A percentile compares a stretch with the other conserved stretches of the same genome.
These are phyloP conservation scores for Pollicipes pollicipes DNA, from an alignment of 1,140 invertebrate species.

Conservation along the genomic window DNA sequence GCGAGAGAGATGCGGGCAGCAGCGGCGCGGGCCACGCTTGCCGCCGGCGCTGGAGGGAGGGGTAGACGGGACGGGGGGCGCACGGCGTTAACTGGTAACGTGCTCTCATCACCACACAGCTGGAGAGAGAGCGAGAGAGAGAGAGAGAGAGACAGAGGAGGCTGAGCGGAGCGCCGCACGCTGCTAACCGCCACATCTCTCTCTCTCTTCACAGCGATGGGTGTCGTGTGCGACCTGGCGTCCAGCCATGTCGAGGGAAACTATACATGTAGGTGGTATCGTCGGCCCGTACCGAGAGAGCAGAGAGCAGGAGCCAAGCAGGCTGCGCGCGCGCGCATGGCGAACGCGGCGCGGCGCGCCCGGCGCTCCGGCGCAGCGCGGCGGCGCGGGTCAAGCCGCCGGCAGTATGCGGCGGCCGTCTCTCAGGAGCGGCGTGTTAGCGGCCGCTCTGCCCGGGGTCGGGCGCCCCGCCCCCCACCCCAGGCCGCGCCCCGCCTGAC, in stretches of 20 bases:
- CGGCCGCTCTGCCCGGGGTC: no score
- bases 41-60: no score
- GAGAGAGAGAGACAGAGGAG: not conserved
- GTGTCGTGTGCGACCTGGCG: constrained; percentile 61
- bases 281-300: not conserved
- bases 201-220: constrained; percentile 50
- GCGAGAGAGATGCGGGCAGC: not conserved
- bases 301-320: constrained; percentile 8
- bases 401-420: no score
- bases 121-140: not conserved
- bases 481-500: not conserved
- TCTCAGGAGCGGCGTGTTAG: no score
- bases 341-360: no score
- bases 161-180: no score
- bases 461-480: not conserved
- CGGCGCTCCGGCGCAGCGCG: no score
- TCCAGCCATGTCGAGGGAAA: constrained; percentile 62
- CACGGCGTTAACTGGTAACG: constrained; percentile 6
- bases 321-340: not conserved
- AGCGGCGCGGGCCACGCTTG: not conserved
- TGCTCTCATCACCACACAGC: not conserved
- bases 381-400: no score
- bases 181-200: not conserved
- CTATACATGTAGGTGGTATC: constrained; percentile 62
- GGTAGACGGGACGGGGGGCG: not conserved